phyloP scores from a whole-genome alignment of 2,888 invertebrate genomes.

The Escarpia spicata region DNA sequence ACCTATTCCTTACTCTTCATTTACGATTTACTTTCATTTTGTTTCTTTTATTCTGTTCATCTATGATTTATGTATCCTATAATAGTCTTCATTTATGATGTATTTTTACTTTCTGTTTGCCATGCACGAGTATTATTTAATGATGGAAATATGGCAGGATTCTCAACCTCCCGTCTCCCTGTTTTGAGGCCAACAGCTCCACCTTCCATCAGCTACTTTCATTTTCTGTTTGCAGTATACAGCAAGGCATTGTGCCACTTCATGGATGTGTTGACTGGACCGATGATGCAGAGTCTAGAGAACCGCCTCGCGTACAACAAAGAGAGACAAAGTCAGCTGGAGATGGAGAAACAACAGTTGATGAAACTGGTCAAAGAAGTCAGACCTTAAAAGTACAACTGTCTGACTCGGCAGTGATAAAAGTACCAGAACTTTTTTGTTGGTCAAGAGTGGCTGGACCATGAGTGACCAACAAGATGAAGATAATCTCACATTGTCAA shows the following conservation, averaged over 20 bases:
- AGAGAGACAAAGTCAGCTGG: constrained; percentile 49
- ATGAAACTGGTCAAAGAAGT: constrained; percentile 26
- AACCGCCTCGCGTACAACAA: constrained; percentile 57
- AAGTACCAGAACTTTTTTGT: not conserved
- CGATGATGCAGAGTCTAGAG: constrained; percentile 60
- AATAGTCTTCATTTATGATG: not conserved
- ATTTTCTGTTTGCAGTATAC: constrained; percentile 65
- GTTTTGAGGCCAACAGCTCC: too few species aligned
- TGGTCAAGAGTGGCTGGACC: constrained; percentile 4
- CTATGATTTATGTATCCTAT: too few species aligned
- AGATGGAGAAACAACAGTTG: constrained; percentile 47
- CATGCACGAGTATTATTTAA: not conserved
- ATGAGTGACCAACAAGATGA: not conserved
- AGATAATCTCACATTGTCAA: not conserved
- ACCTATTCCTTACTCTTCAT: too few species aligned
- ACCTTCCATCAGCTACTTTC: not conserved
- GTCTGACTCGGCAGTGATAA: not conserved
- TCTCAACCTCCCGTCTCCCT: too few species aligned
- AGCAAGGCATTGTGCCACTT: constrained; percentile 69
- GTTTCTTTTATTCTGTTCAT: too few species aligned
- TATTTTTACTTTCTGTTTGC: not conserved
- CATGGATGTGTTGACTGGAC: constrained; percentile 63
- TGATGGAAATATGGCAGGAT: too few species aligned
- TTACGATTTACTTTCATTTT: too few species aligned
- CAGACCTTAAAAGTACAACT: constrained; percentile 24